phyloP scores from a whole-genome alignment of 2,888 invertebrate species.

The Nezara viridula region DNA sequence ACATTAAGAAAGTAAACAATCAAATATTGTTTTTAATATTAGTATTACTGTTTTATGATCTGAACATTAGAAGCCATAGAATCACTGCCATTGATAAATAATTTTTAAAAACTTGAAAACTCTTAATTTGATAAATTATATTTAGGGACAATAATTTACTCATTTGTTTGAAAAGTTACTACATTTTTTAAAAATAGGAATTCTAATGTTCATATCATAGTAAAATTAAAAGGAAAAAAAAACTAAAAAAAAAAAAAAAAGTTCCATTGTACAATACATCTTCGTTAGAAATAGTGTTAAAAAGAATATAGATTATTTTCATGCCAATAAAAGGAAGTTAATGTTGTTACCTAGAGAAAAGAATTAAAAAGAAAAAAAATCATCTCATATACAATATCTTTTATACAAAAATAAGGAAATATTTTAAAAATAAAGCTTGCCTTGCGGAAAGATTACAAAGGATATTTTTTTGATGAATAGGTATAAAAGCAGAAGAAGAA shows the following conservation, averaged over 20 bases:
- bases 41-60: slow-evolving; percentile 60
- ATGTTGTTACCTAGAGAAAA: slow-evolving; percentile 64
- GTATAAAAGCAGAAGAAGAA: slow-evolving; percentile 64
- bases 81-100: slow-evolving; percentile 61
- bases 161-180: slow-evolving; percentile 19
- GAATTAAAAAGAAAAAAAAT: slow-evolving; percentile 59
- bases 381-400: slow-evolving; percentile 65
- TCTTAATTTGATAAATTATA: slow-evolving; percentile 45
- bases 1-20: slow-evolving; percentile 61
- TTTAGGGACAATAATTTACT: slow-evolving; percentile 58
- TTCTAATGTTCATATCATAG: slow-evolving; percentile 61
- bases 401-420: slow-evolving; percentile 65
- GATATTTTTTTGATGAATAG: slow-evolving; percentile 64
- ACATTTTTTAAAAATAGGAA: slow-evolving; percentile 4
- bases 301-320: slow-evolving; percentile 64
- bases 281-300: slow-evolving; percentile 59
- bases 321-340: slow-evolving; percentile 64
- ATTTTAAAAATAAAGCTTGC: slow-evolving; percentile 66
- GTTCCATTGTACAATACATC: slow-evolving; percentile 60
- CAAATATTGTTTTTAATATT: slow-evolving; percentile 61
- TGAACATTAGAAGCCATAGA: slow-evolving; percentile 60
- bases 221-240: slow-evolving; percentile 14
- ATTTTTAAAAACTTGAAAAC: background rate
- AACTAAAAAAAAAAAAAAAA: slow-evolving; percentile 30
- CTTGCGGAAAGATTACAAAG: slow-evolving; percentile 65